These are phyloP conservation scores for Triplophysa yarkandensis DNA, from an alignment of 2,797 vertebrate species.

Conservation along the genomic window DNA sequence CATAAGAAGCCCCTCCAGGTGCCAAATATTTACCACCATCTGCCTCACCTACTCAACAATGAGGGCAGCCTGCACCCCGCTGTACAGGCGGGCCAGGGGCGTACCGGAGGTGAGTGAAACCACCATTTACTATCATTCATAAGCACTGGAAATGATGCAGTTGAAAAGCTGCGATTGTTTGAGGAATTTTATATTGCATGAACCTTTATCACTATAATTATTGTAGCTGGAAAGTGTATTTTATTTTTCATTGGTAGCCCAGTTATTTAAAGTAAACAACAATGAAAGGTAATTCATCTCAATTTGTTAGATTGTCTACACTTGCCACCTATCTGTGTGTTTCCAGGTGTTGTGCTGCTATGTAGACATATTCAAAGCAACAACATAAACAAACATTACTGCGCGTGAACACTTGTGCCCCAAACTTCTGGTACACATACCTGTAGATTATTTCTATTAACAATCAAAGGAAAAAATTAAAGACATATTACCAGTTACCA, in stretches of 20 bases:
- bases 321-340: neutral
- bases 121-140: neutral
- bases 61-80: conserved; percentile 95
- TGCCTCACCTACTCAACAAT: conserved; percentile 97
- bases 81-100: conserved; percentile 90
- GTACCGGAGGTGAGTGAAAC: conserved; percentile 86
- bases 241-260: neutral
- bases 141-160: neutral
- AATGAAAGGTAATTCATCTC: neutral
- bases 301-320: neutral
- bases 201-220: neutral
- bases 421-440: no score
- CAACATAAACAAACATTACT: no score
- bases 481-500: no score
- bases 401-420: no score
- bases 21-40: conserved; percentile 98
- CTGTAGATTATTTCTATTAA: no score
- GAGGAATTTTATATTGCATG: neutral
- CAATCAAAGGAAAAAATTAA: no score
- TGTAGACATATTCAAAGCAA: no score
- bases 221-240: neutral
- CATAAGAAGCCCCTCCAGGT: conserved; percentile 93
- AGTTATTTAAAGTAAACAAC: neutral
- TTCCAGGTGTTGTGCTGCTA: no score
- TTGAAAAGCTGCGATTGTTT: neutral